These are phyloP conservation scores for Leptopilina clavipes DNA, from an alignment of 1,140 invertebrate species.

Conservation along the genomic window DNA sequence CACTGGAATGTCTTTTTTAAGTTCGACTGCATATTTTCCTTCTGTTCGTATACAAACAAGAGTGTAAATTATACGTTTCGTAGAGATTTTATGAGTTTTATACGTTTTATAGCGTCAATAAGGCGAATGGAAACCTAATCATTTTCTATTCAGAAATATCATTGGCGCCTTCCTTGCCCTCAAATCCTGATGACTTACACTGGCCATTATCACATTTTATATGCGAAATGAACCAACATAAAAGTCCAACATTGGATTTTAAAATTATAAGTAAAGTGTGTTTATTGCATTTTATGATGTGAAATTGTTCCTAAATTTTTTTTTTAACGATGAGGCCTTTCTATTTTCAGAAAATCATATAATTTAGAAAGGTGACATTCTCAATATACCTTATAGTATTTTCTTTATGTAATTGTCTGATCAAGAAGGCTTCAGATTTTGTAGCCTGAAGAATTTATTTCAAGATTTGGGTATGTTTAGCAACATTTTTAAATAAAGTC, in stretches of 20 bases:
- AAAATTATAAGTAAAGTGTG: slow-evolving; percentile 10
- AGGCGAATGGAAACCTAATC: background rate
- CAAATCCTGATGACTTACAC: slow-evolving; percentile 9
- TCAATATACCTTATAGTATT: too few relatives aligned
- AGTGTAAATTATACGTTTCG: background rate
- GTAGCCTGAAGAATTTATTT: too few relatives aligned
- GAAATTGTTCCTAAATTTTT: background rate
- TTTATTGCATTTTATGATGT: slow-evolving; percentile 5
- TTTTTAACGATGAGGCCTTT: background rate
- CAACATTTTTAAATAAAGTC: background rate
- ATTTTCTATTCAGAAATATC: slow-evolving; percentile 3
- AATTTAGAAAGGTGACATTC: too few relatives aligned
- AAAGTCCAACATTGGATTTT: background rate
- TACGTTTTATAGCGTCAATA: background rate
- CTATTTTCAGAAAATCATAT: too few relatives aligned
- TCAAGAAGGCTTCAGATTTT: too few relatives aligned
- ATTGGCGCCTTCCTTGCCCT: slow-evolving; percentile 14
- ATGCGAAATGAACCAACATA: slow-evolving; percentile 15
- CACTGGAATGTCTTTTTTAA: background rate
- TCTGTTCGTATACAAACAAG: background rate
- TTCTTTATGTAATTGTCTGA: too few relatives aligned
- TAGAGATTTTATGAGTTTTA: slow-evolving; percentile 11
- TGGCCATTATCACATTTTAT: background rate
- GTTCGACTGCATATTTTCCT: background rate
- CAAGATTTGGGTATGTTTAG: too few relatives aligned